Evolutionary conservation across 1,140 invertebrate species (phyloP).

Genomic region (Acarapis woodi): DNA sequence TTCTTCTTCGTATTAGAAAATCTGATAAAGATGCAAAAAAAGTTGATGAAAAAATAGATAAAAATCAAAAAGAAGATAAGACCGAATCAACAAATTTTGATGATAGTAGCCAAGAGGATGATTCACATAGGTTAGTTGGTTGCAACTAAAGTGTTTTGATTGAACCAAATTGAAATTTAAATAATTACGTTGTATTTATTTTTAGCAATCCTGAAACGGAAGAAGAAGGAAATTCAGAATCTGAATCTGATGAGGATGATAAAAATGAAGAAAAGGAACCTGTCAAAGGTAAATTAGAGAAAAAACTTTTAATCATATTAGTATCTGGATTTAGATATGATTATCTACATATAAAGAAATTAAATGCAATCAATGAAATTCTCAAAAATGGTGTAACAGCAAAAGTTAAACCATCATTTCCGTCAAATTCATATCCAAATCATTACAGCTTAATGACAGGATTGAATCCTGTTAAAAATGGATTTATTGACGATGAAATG

Average conservation of each 20-base stretch:
- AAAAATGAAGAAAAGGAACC: neutral
- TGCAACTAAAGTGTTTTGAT: no score
- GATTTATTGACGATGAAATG: slow-evolving; percentile 12
- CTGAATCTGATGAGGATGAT: neutral
- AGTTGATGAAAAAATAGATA: neutral
- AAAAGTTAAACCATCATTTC: slow-evolving; percentile 10
- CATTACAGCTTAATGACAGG: slow-evolving; percentile 10
- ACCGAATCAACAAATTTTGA: neutral
- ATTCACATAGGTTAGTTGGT: no score
- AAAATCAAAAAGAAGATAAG: neutral
- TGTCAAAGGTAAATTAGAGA: neutral
- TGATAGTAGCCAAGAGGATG: neutral
- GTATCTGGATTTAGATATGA: slow-evolving; percentile 9
- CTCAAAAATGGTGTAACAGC: slow-evolving; percentile 8
- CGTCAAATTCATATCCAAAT: slow-evolving; percentile 11
- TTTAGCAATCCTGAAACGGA: neutral
- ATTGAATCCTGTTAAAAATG: slow-evolving; percentile 12
- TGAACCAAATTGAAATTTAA: no score
- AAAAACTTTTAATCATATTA: slow-evolving; percentile 8
- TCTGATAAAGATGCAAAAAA: neutral
- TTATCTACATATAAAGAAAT: slow-evolving; percentile 4
- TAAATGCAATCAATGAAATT: slow-evolving; percentile 9
- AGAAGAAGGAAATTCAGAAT: neutral
- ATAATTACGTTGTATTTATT: no score
- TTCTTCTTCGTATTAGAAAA: no score